Percentiles rank a stretch among this genome's conserved stretches.
Conservation (phyloP, 2,797 vertebrate genomes). For the Heteromormyrus szaboi region DNA sequence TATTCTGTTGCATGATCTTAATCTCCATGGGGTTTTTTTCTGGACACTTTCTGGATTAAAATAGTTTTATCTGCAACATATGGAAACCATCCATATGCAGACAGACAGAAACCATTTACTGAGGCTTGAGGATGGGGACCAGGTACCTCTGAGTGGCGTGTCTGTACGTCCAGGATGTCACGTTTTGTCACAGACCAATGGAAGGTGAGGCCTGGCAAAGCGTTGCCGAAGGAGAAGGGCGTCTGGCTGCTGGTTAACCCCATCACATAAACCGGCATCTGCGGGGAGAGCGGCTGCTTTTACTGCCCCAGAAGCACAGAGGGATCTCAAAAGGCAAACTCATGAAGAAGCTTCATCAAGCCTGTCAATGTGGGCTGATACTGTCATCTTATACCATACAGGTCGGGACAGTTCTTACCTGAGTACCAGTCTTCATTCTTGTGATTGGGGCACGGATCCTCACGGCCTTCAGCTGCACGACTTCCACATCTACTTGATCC, state of each 20-base stretch:
- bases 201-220: slow-evolving; percentile 76
- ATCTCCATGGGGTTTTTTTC: neutral
- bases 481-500: slow-evolving; percentile 89
- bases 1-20: neutral
- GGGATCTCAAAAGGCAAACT: neutral
- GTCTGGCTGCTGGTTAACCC: slow-evolving; percentile 84
- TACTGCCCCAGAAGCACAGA: neutral
- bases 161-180: slow-evolving; percentile 77
- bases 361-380: neutral
- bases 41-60: neutral
- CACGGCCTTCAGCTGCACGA: slow-evolving; percentile 76
- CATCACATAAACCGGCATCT: slow-evolving; percentile 94
- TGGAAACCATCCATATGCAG: neutral
- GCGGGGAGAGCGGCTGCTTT: neutral
- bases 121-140: neutral
- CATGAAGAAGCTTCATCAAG: neutral
- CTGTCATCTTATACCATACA: neutral
- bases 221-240: slow-evolving; percentile 86
- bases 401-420: slow-evolving; percentile 56
- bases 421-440: slow-evolving; percentile 78
- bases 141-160: slow-evolving; percentile 80
- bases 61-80: neutral
- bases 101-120: neutral
- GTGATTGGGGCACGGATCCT: slow-evolving; percentile 84
- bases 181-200: slow-evolving; percentile 92